Conservation (phyloP, 2,797 vertebrate genomes). For the Rhabdomys pumilio region DNA sequence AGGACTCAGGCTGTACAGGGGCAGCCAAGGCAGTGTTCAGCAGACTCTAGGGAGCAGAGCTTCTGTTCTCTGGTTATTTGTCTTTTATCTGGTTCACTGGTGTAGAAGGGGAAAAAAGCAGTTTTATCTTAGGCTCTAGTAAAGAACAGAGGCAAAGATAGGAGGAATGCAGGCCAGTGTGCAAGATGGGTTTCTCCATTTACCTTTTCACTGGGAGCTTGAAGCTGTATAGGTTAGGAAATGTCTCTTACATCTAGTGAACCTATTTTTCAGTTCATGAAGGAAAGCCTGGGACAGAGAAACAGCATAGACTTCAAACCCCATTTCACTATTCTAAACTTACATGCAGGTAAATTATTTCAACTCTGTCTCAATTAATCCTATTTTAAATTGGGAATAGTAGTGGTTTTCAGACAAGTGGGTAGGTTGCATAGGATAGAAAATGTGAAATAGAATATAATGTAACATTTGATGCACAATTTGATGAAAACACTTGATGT, state of each 20-base stretch:
- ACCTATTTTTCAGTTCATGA: not conserved
- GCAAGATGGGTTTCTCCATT: not conserved
- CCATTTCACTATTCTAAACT: not conserved
- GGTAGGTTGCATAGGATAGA: not conserved
- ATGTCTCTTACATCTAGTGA: not conserved
- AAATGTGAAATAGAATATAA: not conserved
- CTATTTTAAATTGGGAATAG: not conserved
- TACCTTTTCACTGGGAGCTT: not conserved
- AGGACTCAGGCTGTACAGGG: not conserved
- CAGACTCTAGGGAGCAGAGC: not conserved
- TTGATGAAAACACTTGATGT: not conserved
- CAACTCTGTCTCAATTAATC: not conserved
- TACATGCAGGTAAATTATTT: not conserved
- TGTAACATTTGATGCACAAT: not conserved
- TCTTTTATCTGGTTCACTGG: not conserved
- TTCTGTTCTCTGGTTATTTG: not conserved
- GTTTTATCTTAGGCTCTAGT: not conserved
- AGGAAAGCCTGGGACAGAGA: not conserved
- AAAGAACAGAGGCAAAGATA: not conserved
- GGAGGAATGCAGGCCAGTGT: not conserved
- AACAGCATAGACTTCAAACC: not conserved
- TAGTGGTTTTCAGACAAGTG: not conserved
- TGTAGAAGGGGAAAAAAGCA: not conserved
- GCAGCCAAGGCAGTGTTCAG: not conserved
- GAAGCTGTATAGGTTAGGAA: not conserved